Percentiles rank a stretch among this genome's conserved stretches.
Evolutionary conservation across 2,888 invertebrate species (phyloP).

Genomic region (Nomada fucata): DNA sequence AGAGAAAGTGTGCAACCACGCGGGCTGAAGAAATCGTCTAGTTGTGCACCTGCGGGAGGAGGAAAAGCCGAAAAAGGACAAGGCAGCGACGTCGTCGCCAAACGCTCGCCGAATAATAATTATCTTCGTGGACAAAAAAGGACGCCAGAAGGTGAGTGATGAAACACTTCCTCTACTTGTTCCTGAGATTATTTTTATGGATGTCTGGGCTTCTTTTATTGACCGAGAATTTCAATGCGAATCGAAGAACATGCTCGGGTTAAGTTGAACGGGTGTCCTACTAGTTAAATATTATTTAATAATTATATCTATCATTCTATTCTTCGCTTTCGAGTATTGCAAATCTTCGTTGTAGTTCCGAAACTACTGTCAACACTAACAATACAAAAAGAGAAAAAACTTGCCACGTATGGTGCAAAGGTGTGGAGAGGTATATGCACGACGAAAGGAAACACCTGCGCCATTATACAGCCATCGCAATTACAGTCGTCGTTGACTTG

Average conservation of each 20-base stretch:
- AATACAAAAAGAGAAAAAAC: too few species aligned
- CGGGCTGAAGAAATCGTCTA: conserved; percentile 2
- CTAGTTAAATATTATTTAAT: too few species aligned
- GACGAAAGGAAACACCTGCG: conserved; percentile 15
- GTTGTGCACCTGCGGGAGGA: conserved; percentile 13
- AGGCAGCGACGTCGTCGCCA: neutral
- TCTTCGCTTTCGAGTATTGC: too few species aligned
- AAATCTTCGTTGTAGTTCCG: too few species aligned
- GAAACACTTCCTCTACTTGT: conserved; percentile 6
- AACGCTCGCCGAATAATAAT: conserved; percentile 19
- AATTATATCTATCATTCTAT: too few species aligned
- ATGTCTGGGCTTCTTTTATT: too few species aligned
- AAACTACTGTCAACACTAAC: too few species aligned
- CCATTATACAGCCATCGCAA: conserved; percentile 19
- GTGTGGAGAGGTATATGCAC: neutral
- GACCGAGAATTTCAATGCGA: too few species aligned
- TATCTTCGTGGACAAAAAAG: conserved; percentile 8
- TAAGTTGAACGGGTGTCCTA: too few species aligned
- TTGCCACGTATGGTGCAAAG: neutral
- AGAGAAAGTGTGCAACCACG: conserved; percentile 21
- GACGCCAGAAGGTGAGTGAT: neutral
- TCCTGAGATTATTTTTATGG: neutral
- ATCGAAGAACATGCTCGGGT: too few species aligned
- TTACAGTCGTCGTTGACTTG: conserved; percentile 24
- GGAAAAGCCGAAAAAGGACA: conserved; percentile 11